Percentiles rank a stretch among this genome's conserved stretches.
These are phyloP conservation scores for Strix occidentalis DNA, from an alignment of 2,797 vertebrate genomes.

Conservation along the genomic window DNA sequence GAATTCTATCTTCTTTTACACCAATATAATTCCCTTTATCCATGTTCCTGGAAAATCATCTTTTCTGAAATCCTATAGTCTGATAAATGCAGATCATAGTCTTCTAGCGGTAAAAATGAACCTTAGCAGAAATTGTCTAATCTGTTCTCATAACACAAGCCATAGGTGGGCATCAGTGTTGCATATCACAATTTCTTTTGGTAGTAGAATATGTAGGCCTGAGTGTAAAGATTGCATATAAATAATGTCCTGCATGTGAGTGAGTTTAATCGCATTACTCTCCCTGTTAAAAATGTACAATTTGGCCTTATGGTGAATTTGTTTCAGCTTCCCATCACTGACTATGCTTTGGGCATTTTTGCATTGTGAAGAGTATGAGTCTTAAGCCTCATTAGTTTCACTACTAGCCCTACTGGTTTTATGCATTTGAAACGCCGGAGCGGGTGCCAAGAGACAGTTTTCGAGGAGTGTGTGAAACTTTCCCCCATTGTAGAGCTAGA, in stretches of 20 bases:
- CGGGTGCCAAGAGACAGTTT: background rate
- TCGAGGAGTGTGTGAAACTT: background rate
- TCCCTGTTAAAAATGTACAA: background rate
- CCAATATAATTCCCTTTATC: background rate
- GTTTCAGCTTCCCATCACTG: background rate
- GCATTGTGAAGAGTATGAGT: background rate
- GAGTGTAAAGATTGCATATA: background rate
- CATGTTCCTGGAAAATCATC: background rate
- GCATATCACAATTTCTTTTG: background rate
- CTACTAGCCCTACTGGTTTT: background rate
- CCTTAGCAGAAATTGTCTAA: background rate
- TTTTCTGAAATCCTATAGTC: background rate
- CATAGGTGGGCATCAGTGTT: background rate
- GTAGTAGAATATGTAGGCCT: background rate
- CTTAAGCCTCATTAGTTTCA: background rate
- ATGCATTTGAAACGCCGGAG: background rate
- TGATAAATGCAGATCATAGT: background rate
- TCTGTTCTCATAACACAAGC: background rate
- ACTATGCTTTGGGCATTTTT: background rate
- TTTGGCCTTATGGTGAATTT: background rate
- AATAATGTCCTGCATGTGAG: background rate
- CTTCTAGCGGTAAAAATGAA: background rate
- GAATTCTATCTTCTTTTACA: background rate
- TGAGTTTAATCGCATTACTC: background rate
- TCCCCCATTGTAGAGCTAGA: background rate